Percentiles rank a stretch among this genome's conserved stretches.
These are phyloP conservation scores for Gymnoscelis rufifasciata DNA, from an alignment of 2,888 invertebrate species.

Conservation along the genomic window DNA sequence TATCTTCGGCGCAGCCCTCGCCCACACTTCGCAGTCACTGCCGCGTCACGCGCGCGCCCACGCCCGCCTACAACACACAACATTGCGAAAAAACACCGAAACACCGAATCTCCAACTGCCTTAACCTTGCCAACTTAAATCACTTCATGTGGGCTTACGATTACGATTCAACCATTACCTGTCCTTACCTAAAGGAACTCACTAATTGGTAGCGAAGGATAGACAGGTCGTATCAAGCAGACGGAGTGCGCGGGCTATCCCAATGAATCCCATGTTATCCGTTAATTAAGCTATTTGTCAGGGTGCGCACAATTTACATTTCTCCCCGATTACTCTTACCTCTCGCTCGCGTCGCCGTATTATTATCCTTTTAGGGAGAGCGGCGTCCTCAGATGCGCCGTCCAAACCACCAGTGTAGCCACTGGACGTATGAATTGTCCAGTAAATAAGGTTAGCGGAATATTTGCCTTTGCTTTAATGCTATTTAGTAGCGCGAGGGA, in stretches of 20 bases:
- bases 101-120: conserved; percentile 52
- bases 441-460: conserved; percentile 75
- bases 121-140: conserved; percentile 72
- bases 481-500: conserved; percentile 65
- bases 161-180: conserved; percentile 11
- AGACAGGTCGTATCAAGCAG: conserved; percentile 19
- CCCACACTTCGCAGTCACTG: conserved; percentile 63
- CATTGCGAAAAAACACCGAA: conserved; percentile 73
- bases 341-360: conserved; percentile 69
- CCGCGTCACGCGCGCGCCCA: conserved; percentile 73
- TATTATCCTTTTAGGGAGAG: conserved; percentile 78
- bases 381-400: conserved; percentile 67
- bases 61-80: conserved; percentile 71
- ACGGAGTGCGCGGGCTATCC: conserved; percentile 56
- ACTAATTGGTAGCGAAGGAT: conserved; percentile 26
- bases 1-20: conserved; percentile 42
- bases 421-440: conserved; percentile 76
- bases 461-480: conserved; percentile 64
- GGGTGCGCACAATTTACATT: conserved; percentile 73
- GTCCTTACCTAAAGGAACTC: conserved; percentile 25
- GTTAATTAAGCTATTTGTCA: conserved; percentile 80
- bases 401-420: conserved; percentile 75
- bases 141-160: conserved; percentile 61
- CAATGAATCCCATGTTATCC: conserved; percentile 66
- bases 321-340: conserved; percentile 63